Conservation (phyloP, 2,888 invertebrate species). For the Cabera pusaria region DNA sequence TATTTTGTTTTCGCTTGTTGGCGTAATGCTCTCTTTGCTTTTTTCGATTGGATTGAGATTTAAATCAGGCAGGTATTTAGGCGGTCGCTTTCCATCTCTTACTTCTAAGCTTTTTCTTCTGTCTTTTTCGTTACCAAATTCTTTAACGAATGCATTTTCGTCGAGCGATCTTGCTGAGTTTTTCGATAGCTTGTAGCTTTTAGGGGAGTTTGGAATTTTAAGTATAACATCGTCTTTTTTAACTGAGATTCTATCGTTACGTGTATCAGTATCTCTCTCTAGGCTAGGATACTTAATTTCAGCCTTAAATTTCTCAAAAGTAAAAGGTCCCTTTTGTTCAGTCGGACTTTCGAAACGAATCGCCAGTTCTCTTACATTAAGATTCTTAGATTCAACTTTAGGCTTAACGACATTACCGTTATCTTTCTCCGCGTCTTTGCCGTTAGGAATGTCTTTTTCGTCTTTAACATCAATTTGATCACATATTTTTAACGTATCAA, state of each 20-base stretch:
- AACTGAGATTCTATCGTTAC: slow-evolving; percentile 33
- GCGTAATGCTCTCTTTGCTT: slow-evolving; percentile 71
- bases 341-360: slow-evolving; percentile 86
- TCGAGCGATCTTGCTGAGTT: slow-evolving; percentile 87
- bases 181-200: slow-evolving; percentile 81
- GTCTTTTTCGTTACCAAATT: slow-evolving; percentile 81
- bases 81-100: slow-evolving; percentile 83
- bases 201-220: slow-evolving; percentile 67
- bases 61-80: slow-evolving; percentile 76
- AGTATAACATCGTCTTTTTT: slow-evolving; percentile 45
- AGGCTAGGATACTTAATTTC: slow-evolving; percentile 67
- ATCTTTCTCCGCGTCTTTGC: slow-evolving; percentile 46
- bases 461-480: slow-evolving; percentile 52
- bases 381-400: slow-evolving; percentile 47
- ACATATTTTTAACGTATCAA: slow-evolving; percentile 60
- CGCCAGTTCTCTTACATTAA: slow-evolving; percentile 85
- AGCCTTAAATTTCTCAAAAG: slow-evolving; percentile 77
- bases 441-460: slow-evolving; percentile 33
- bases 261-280: slow-evolving; percentile 53
- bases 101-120: slow-evolving; percentile 86
- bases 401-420: slow-evolving; percentile 60
- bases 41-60: slow-evolving; percentile 64
- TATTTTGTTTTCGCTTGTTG: slow-evolving; percentile 85
- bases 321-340: slow-evolving; percentile 81
- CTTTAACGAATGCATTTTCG: slow-evolving; percentile 88